Evolutionary conservation across 2,888 invertebrate genomes (phyloP), one percentile per base, ranked within the genome.

Genomic region (Hyppa rectilinea): DNA sequence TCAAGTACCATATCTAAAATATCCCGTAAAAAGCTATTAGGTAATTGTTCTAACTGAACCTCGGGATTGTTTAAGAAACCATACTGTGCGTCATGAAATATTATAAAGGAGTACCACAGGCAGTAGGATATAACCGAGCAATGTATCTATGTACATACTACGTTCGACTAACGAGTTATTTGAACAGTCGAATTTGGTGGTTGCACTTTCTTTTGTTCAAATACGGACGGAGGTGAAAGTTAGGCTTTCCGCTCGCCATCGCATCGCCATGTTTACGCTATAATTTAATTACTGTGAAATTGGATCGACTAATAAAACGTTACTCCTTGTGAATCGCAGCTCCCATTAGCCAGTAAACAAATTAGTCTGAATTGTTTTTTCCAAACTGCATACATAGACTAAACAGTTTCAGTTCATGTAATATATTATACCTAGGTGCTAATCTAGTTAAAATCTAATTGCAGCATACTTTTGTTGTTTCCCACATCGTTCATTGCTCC

Each of bases 221-320:
- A 80, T 66, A 80, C 66, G 65, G 80, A 80, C 40, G 43, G 40
- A 52, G 36, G 64, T 49, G 80, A 75, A 75, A 80, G 78, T 58
- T 2, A 52, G 7, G 17, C 17, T 26, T 63, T 56, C 52, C 62
- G 47, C 29, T 49, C 38, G 60, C 29, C 56, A 23, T 31, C 59
- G 63, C 56, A 23, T 31, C 59, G 63, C 36, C 49, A 34, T 31
- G 12, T 6, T 31, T 23, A 17, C 34, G 63, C 38, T 56, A 23
- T 43, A n/a, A 75, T 66, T 45, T 49, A 66, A 31, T 75, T 31
- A 31, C 56, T 31, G 17, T 38, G 10, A 17, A 49, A 72, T 43
- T 49, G n/a, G 34, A 50, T 23, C 34, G 4, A 2, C 12, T 45
- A 12, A 49, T 43, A 45, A 50, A 66, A 26, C 67, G 29, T 23